Evolutionary conservation across 2,113 vertebrate genomes (phyloP).

Genomic region (Tringa solitaria): DNA sequence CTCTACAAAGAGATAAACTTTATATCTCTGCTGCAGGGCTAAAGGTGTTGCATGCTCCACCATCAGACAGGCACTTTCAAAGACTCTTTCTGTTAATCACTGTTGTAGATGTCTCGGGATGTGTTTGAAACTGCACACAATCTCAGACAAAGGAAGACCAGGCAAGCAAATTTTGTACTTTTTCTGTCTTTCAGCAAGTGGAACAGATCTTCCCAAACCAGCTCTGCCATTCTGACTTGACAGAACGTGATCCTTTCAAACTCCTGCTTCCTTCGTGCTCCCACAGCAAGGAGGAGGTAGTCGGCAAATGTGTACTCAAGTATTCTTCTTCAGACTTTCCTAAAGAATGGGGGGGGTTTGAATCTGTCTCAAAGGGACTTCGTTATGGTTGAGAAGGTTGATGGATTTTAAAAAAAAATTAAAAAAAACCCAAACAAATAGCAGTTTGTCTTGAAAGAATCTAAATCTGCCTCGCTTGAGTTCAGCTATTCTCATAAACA

Average conservation of each 20-base stretch:
- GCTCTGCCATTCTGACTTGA: neutral
- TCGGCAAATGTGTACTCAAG: neutral
- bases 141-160: constrained; percentile 32
- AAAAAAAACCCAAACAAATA: neutral
- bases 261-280: constrained; percentile 26
- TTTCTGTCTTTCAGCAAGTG: neutral
- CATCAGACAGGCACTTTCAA: neutral
- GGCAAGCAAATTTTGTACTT: neutral
- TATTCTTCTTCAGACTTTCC: neutral
- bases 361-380: neutral
- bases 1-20: neutral
- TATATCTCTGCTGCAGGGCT: neutral
- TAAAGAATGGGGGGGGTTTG: neutral
- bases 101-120: neutral
- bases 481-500: neutral
- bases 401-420: neutral
- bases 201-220: neutral
- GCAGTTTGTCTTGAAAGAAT: neutral
- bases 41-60: neutral
- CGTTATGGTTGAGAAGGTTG: neutral
- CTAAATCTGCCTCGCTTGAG: neutral
- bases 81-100: neutral
- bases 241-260: constrained; percentile 1
- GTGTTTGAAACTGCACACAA: neutral
- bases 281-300: neutral